These are phyloP conservation scores for Formica exsecta DNA, from an alignment of 1,140 invertebrate genomes.

Conservation along the genomic window DNA sequence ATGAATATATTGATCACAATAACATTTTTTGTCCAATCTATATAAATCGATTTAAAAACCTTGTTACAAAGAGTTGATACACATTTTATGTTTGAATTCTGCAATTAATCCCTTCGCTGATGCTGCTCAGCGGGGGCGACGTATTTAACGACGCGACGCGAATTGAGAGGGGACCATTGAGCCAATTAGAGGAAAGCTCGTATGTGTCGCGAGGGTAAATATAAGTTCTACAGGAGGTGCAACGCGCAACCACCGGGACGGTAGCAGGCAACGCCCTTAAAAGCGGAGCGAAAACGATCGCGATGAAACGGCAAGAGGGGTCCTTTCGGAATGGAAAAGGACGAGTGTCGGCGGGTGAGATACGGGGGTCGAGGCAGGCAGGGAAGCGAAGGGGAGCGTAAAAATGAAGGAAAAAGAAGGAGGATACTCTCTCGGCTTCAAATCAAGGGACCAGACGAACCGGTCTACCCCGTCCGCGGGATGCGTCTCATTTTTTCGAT, in stretches of 20 bases:
- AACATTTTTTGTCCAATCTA: neutral
- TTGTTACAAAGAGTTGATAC: neutral
- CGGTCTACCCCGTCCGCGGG: constrained; percentile 80
- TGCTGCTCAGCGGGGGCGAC: neutral
- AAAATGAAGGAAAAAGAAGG: constrained; percentile 74
- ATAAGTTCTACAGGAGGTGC: constrained; percentile 43
- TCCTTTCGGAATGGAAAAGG: constrained; percentile 35
- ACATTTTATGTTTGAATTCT: neutral
- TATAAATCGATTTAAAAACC: neutral
- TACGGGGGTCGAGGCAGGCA: constrained; percentile 18
- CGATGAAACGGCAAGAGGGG: constrained; percentile 17
- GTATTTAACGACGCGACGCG: neutral
- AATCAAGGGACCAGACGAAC: constrained; percentile 85
- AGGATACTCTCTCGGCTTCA: constrained; percentile 78
- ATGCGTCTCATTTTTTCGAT: constrained; percentile 78
- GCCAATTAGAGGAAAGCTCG: constrained; percentile 58
- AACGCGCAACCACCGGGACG: constrained; percentile 55
- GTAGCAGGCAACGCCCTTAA: constrained; percentile 72
- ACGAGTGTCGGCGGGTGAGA: constrained; percentile 19
- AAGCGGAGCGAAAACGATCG: constrained; percentile 56
- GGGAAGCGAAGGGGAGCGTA: constrained; percentile 47
- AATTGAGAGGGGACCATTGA: neutral
- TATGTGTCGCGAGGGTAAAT: constrained; percentile 42
- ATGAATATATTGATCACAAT: neutral
- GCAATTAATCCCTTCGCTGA: constrained; percentile 8